A percentile compares a stretch with the other conserved stretches of the same genome.
Conservation (phyloP, 2,888 invertebrate species). For the Noctua fimbriata region DNA sequence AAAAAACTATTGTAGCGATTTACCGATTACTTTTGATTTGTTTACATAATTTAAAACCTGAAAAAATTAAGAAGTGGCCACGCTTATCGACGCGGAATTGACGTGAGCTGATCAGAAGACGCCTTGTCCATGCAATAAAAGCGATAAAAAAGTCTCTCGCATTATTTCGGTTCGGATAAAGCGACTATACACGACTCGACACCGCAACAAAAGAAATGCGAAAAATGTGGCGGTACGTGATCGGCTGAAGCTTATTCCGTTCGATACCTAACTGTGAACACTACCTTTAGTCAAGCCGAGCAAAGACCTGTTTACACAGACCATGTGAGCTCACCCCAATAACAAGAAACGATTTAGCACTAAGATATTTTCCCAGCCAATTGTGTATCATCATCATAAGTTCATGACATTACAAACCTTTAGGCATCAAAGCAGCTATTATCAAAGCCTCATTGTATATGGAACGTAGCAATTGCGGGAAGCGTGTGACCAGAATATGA, state of each 20-base stretch:
- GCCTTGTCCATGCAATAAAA: not conserved
- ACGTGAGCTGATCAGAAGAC: not conserved
- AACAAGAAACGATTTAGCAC: not conserved
- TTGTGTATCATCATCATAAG: slow-evolving; percentile 22
- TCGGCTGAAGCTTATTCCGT: not conserved
- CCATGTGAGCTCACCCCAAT: not conserved
- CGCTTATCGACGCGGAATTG: not conserved
- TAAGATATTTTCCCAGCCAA: slow-evolving; percentile 39
- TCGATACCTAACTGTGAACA: not conserved
- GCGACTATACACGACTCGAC: not conserved
- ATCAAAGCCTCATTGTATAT: slow-evolving; percentile 11
- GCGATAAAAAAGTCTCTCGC: not conserved
- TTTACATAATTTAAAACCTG: not conserved
- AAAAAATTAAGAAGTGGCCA: not conserved
- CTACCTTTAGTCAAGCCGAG: not conserved
- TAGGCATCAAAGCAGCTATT: slow-evolving; percentile 23
- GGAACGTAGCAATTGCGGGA: slow-evolving; percentile 16
- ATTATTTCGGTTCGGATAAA: not conserved
- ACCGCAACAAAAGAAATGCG: not conserved
- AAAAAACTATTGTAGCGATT: not conserved
- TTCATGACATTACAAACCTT: slow-evolving; percentile 8
- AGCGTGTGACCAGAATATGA: not conserved
- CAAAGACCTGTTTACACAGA: not conserved
- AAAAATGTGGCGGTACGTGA: not conserved
- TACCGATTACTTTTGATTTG: not conserved